phyloP scores from a whole-genome alignment of 2,888 invertebrate genomes.

The Drosophila greeni region DNA sequence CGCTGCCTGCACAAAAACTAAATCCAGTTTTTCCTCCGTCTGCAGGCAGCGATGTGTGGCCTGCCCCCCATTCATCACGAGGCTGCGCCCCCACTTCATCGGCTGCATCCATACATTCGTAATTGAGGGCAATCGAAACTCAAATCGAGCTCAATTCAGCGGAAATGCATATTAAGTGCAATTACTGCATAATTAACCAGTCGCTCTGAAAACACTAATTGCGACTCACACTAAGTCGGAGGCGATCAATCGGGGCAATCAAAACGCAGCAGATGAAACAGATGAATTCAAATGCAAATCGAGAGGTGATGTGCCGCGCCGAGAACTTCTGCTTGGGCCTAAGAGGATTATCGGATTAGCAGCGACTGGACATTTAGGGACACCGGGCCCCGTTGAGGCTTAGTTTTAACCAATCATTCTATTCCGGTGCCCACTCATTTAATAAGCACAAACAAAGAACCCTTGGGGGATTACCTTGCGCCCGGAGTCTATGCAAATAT shows the following conservation, averaged over 20 bases:
- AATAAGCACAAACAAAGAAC: slow-evolving; percentile 24
- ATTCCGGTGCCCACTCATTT: slow-evolving; percentile 11
- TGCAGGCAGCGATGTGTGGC: background rate
- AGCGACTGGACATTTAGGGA: background rate
- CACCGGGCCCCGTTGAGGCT: background rate
- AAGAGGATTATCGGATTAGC: slow-evolving; percentile 7
- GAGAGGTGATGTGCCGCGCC: slow-evolving; percentile 1
- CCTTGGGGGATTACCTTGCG: slow-evolving; percentile 13
- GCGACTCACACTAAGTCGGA: slow-evolving; percentile 31
- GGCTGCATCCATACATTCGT: slow-evolving; percentile 24
- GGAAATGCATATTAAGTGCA: slow-evolving; percentile 69
- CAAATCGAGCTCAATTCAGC: slow-evolving; percentile 54
- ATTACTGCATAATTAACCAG: slow-evolving; percentile 72
- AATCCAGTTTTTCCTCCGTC: slow-evolving; percentile 10
- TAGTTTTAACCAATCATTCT: slow-evolving; percentile 4
- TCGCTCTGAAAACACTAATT: slow-evolving; percentile 51
- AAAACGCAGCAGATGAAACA: background rate
- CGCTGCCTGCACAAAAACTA: slow-evolving; percentile 8
- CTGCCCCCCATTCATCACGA: background rate
- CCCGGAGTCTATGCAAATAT: slow-evolving; percentile 20
- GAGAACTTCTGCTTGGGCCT: background rate
- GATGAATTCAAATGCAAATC: background rate
- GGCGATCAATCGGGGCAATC: slow-evolving; percentile 18
- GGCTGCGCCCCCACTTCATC: background rate
- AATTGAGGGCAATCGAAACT: slow-evolving; percentile 44